These are phyloP conservation scores for Acleris holmiana DNA, from an alignment of 2,888 invertebrate species.

Conservation along the genomic window DNA sequence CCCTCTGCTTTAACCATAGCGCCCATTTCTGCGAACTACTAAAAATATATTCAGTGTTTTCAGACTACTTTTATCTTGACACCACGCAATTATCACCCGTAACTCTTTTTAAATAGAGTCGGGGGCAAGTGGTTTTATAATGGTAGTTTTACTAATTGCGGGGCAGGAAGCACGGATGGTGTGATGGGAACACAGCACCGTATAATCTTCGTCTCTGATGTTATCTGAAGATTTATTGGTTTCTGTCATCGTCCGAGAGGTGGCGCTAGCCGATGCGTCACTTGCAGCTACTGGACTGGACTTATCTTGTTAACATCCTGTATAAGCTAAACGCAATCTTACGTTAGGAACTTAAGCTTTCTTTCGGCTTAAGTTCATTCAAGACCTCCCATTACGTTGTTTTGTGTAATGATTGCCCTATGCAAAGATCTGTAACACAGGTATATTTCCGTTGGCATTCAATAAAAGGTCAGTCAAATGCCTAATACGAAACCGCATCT, in stretches of 20 bases:
- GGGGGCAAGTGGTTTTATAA: slow-evolving; percentile 51
- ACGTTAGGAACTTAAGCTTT: slow-evolving; percentile 32
- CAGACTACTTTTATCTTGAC: slow-evolving; percentile 46
- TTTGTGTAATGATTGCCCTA: slow-evolving; percentile 17
- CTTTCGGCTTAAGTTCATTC: slow-evolving; percentile 23
- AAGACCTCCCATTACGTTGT: slow-evolving; percentile 47
- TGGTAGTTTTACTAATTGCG: slow-evolving; percentile 78
- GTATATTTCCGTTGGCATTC: slow-evolving; percentile 5
- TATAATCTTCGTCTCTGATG: slow-evolving; percentile 82
- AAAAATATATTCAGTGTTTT: slow-evolving; percentile 74
- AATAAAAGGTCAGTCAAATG: slow-evolving; percentile 36
- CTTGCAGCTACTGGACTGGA: slow-evolving; percentile 67
- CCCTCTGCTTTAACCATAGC: slow-evolving; percentile 66
- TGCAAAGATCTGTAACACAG: slow-evolving; percentile 4
- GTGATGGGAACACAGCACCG: slow-evolving; percentile 76
- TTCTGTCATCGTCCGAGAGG: slow-evolving; percentile 79
- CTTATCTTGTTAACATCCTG: slow-evolving; percentile 56
- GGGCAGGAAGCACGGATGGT: slow-evolving; percentile 82
- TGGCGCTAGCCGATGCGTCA: slow-evolving; percentile 82
- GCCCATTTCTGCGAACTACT: slow-evolving; percentile 74
- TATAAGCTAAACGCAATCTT: slow-evolving; percentile 52
- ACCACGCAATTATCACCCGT: slow-evolving; percentile 51
- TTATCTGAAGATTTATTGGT: slow-evolving; percentile 83
- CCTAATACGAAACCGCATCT: slow-evolving; percentile 37
- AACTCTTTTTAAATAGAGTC: slow-evolving; percentile 46